Evolutionary conservation across 2,113 vertebrate genomes (phyloP).

Genomic region (Gambusia holbrooki): DNA sequence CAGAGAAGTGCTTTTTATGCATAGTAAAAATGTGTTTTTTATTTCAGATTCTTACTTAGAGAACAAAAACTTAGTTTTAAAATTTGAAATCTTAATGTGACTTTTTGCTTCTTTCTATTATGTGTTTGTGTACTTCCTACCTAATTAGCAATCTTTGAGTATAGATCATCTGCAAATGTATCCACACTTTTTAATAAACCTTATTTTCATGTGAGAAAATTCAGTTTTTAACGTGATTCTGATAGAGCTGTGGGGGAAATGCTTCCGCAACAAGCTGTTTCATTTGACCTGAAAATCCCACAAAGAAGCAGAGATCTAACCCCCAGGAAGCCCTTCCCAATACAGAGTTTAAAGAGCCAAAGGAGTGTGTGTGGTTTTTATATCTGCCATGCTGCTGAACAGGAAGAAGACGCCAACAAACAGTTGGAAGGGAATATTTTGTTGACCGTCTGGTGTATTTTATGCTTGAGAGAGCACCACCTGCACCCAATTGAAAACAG

Average conservation of each 20-base stretch:
- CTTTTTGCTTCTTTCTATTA: constrained; percentile 30
- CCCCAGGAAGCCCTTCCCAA: constrained; percentile 60
- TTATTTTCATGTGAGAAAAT: constrained; percentile 70
- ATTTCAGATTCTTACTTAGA: constrained; percentile 50
- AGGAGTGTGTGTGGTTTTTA: constrained; percentile 76
- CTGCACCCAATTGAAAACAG: constrained; percentile 38
- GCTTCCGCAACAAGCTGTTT: constrained; percentile 78
- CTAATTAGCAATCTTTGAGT: constrained; percentile 16
- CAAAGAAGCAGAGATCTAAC: constrained; percentile 61
- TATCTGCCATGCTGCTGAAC: constrained; percentile 69
- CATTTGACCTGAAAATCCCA: constrained; percentile 84
- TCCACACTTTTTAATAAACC: constrained; percentile 78
- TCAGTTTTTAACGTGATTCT: constrained; percentile 53
- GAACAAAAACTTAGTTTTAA: background rate
- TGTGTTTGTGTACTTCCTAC: constrained; percentile 31
- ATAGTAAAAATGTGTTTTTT: constrained; percentile 45
- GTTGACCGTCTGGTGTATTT: constrained; percentile 68
- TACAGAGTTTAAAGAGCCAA: constrained; percentile 47
- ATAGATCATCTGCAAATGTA: constrained; percentile 39
- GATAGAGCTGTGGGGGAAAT: constrained; percentile 59
- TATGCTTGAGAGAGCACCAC: constrained; percentile 28
- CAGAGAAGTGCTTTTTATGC: constrained; percentile 55
- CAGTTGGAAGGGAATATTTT: constrained; percentile 57
- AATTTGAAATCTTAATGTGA: background rate
- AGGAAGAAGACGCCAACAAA: constrained; percentile 72